Base-by-base conservation (phyloP, 2,888 invertebrate species). In the Listrodromus nycthemerus region DNA sequence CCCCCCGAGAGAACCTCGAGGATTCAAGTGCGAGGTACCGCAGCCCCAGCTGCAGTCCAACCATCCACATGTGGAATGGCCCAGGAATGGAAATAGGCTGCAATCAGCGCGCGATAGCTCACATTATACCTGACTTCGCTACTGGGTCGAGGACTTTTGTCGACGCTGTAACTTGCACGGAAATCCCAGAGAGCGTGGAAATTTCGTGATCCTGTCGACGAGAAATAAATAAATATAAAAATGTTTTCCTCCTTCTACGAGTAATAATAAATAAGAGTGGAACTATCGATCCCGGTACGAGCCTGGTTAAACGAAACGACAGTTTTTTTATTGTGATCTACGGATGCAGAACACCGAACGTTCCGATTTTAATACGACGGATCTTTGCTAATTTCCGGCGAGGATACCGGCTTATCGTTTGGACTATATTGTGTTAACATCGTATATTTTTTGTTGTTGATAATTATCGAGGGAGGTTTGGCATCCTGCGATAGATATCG, bases 71-170 rank as follows among this genome's bases (percentile, higher is more conserved):
- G 48, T 45, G 33, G 65, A 55, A 70, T 75, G 80, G 73, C 73
- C 37, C 65, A 55, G 52, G 71, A 55, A 74, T 69, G 74, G 70
- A 65, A 73, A 50, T 37, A 69, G 66, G 45, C 41, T 50, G 50
- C 66, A 37, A 41, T 30, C 10, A 61, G 58, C 77, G 69, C 24
- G 76, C 65, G 75, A 80, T 77, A 80, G 76, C 82, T 74, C 63
- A 80, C 77, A 80, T 78, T 76, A 84, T 55, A 55, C 84, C 85
- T 85, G 84, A 82, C 66, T 86, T 86, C 86, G 70, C 85, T 85
- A 86, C 85, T 86, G 83, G 86, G 86, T 86, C 86, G 85, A 83
- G 86, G 67, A 82, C 80, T 81, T 61, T 50, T 84, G 70, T 81
- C 61, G 71, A 71, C 79, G 74, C 61, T 74, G 66, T 74, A 10